Percentiles rank a stretch among this genome's conserved stretches.
These are phyloP conservation scores for Eremophila alpestris DNA, from an alignment of 2,797 vertebrate genomes.

Conservation along the genomic window DNA sequence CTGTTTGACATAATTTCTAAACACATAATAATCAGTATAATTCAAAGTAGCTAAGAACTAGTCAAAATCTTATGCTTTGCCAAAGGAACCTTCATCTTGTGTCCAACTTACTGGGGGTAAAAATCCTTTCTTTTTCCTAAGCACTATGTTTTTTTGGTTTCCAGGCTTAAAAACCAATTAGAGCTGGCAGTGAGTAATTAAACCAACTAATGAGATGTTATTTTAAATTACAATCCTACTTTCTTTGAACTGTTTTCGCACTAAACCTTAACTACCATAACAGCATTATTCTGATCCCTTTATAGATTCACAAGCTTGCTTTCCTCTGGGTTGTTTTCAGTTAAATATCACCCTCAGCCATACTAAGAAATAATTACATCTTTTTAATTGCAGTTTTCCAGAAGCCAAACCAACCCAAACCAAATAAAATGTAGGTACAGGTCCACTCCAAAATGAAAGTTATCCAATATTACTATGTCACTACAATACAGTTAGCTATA, in stretches of 20 bases:
- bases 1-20: background rate
- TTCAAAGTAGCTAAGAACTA: background rate
- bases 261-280: constrained; percentile 44
- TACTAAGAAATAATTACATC: constrained; percentile 43
- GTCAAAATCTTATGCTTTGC: background rate
- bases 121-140: constrained; percentile 33
- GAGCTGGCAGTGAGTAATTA: constrained; percentile 70
- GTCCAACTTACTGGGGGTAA: constrained; percentile 28
- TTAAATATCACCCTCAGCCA: constrained; percentile 34
- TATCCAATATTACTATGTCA: background rate
- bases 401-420: background rate
- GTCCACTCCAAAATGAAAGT: background rate
- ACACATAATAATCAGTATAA: background rate
- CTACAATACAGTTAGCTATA: background rate
- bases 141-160: constrained; percentile 43
- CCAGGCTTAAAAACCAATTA: constrained; percentile 72
- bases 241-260: constrained; percentile 53
- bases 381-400: constrained; percentile 37
- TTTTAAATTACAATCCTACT: constrained; percentile 69
- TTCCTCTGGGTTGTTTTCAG: constrained; percentile 24
- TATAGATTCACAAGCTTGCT: background rate
- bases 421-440: background rate
- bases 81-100: background rate
- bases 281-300: constrained; percentile 26
- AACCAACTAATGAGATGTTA: constrained; percentile 75